Percentiles rank a stretch among this genome's conserved stretches.
Conservation (phyloP, 2,888 invertebrate species). For the Zhengitettix transpicula region DNA sequence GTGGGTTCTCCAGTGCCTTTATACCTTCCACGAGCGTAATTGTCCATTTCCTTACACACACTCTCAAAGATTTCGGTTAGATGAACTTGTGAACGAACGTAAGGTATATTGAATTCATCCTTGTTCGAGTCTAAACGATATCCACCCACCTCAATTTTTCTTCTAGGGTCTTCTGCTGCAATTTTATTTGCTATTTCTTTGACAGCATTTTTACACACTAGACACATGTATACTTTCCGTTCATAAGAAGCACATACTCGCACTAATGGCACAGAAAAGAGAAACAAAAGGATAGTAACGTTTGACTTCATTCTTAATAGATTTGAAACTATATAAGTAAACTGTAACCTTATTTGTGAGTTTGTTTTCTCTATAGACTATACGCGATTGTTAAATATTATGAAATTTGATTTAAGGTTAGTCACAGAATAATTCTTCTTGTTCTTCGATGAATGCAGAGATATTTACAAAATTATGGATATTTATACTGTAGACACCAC, state of each 20-base stretch:
- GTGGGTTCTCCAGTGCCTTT: neutral
- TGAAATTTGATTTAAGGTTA: too few relatives aligned
- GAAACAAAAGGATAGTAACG: too few relatives aligned
- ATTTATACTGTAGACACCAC: too few relatives aligned
- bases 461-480: too few relatives aligned
- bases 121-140: neutral
- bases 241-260: neutral
- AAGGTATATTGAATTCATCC: neutral
- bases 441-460: too few relatives aligned
- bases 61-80: neutral
- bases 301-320: too few relatives aligned
- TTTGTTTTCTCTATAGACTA: too few relatives aligned
- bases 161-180: neutral
- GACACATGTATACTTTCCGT: neutral
- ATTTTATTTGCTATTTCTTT: neutral
- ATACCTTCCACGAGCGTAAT: neutral
- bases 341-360: too few relatives aligned
- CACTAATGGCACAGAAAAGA: too few relatives aligned
- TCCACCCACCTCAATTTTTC: neutral
- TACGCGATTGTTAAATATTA: too few relatives aligned
- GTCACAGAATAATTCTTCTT: too few relatives aligned
- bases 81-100: neutral
- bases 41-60: neutral
- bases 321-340: too few relatives aligned
- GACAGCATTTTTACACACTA: neutral